A percentile compares a stretch with the other conserved stretches of the same genome.
Conservation (phyloP, 2,797 vertebrate genomes). For the Galaxias olidus region DNA sequence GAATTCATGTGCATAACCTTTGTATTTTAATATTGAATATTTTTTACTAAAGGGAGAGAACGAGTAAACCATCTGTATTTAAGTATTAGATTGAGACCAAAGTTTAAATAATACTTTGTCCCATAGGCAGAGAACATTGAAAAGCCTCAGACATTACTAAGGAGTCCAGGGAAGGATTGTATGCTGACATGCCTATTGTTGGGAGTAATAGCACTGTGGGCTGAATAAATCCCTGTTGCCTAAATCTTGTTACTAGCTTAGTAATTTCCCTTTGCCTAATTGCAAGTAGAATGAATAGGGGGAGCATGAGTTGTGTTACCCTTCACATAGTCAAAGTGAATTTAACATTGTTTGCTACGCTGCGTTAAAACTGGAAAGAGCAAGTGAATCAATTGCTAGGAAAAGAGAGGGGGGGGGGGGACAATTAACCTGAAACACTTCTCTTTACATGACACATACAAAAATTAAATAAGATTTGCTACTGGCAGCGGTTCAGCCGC, state of each 20-base stretch:
- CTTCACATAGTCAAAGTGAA: constrained; percentile 27
- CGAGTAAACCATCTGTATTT: constrained; percentile 38
- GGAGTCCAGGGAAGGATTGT: too few relatives aligned
- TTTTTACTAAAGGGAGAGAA: constrained; percentile 48
- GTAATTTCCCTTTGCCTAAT: constrained; percentile 8
- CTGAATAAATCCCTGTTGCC: too few relatives aligned
- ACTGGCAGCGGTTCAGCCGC: constrained; percentile 48
- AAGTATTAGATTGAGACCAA: not conserved
- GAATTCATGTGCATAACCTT: too few relatives aligned
- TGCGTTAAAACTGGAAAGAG: constrained; percentile 24
- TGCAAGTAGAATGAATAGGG: not conserved
- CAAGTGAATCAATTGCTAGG: constrained; percentile 17
- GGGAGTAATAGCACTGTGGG: too few relatives aligned
- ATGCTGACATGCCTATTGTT: too few relatives aligned
- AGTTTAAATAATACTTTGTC: too few relatives aligned
- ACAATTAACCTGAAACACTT: constrained; percentile 56
- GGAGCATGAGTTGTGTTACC: constrained; percentile 17
- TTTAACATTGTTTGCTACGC: constrained; percentile 34
- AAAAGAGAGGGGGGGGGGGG: constrained; percentile 27
- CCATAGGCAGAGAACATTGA: too few relatives aligned
- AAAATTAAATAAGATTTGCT: constrained; percentile 62
- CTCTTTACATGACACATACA: constrained; percentile 59
- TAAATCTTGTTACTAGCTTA: not conserved
- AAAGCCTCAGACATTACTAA: too few relatives aligned
- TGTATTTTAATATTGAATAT: too few relatives aligned